A percentile compares a stretch with the other conserved stretches of the same genome.
Evolutionary conservation across 2,113 vertebrate genomes (phyloP).

Genomic region (Dasyprocta punctata): DNA sequence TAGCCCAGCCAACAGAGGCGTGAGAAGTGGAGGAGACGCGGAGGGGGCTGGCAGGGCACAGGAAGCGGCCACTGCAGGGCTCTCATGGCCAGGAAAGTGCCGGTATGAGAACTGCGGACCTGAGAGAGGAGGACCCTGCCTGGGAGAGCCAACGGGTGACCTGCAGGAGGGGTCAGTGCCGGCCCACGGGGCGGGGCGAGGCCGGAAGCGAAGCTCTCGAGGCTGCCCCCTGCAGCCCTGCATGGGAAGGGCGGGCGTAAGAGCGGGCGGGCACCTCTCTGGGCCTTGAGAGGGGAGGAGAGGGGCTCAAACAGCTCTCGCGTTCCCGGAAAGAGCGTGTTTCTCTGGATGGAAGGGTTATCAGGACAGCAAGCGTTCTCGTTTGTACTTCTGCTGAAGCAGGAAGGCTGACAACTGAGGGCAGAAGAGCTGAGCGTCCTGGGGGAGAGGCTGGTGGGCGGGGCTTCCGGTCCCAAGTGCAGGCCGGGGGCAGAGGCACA

Average conservation of each 20-base stretch:
- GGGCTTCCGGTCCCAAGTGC: too few relatives aligned
- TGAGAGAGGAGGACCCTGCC: background rate
- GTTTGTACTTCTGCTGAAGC: background rate
- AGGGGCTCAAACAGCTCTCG: background rate
- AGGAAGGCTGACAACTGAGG: background rate
- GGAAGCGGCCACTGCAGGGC: background rate
- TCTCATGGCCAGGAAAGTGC: background rate
- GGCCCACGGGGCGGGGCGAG: background rate
- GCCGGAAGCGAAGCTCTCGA: background rate
- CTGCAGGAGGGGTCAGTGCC: background rate
- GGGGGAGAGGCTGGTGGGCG: too few relatives aligned
- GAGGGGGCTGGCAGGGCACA: background rate
- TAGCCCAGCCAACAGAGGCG: background rate
- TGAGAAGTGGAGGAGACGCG: background rate
- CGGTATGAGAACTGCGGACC: background rate
- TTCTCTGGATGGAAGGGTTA: slow-evolving; percentile 8
- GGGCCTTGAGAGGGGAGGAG: background rate
- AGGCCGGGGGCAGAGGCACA: background rate
- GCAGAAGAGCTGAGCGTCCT: background rate
- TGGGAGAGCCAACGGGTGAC: background rate
- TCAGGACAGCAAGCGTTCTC: background rate
- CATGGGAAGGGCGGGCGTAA: background rate
- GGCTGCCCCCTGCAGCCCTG: background rate
- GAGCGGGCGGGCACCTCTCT: background rate
- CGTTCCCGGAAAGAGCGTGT: background rate